phyloP scores from a whole-genome alignment of 2,888 invertebrate genomes.

The Volucella zonaria region DNA sequence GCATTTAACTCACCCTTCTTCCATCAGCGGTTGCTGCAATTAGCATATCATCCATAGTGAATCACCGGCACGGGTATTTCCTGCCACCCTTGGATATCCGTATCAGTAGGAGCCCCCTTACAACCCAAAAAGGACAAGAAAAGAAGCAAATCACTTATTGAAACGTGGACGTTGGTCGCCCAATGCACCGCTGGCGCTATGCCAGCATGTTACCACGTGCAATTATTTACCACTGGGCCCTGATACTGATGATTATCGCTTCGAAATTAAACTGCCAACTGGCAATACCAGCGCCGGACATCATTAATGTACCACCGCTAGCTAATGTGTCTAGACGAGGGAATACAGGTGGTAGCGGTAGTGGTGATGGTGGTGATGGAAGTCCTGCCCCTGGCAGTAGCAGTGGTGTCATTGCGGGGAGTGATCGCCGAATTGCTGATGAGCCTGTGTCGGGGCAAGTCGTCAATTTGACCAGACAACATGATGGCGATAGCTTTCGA shows the following conservation, averaged over 20 bases:
- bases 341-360: background rate
- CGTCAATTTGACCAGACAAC: conserved; percentile 82
- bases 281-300: conserved; percentile 69
- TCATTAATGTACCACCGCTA: conserved; percentile 63
- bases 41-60: conserved; percentile 68
- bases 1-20: conserved; percentile 67
- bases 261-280: conserved; percentile 73
- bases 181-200: conserved; percentile 71
- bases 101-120: conserved; percentile 33
- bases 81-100: conserved; percentile 28
- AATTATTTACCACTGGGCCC: conserved; percentile 67
- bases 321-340: conserved; percentile 28
- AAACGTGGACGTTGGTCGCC: conserved; percentile 41
- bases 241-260: conserved; percentile 73
- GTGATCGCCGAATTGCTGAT: conserved; percentile 77
- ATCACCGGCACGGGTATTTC: conserved; percentile 25
- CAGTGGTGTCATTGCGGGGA: conserved; percentile 33
- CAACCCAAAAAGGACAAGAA: conserved; percentile 12
- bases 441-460: conserved; percentile 79
- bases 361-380: conserved; percentile 27
- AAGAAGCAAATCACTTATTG: conserved; percentile 30
- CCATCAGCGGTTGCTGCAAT: conserved; percentile 63
- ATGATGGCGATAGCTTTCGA: conserved; percentile 82
- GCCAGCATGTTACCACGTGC: conserved; percentile 73
- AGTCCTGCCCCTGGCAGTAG: background rate